Conservation (phyloP, 2,113 vertebrate genomes). For the Arizona elegans region DNA sequence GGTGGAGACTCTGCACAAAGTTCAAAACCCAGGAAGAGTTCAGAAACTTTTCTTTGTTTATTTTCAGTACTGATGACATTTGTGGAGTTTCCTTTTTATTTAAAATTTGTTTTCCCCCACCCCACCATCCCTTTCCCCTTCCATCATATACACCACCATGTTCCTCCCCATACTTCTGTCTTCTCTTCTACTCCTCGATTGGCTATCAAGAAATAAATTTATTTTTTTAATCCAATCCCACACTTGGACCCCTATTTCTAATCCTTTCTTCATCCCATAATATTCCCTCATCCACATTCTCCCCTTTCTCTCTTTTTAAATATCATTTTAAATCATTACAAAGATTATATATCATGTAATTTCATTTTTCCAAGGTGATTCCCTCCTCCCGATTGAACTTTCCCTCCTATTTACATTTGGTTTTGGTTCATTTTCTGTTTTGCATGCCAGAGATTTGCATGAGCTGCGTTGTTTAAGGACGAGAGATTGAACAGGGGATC, state of each 20-base stretch:
- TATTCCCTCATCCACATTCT: conserved; percentile 12
- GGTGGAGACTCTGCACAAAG: conserved; percentile 88
- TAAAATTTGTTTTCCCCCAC: conserved; percentile 53
- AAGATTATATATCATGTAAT: background rate
- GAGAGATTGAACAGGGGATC: conserved; percentile 69
- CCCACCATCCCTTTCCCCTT: conserved; percentile 61
- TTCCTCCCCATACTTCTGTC: conserved; percentile 53
- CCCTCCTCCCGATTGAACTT: conserved; percentile 17
- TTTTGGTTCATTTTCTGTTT: conserved; percentile 74
- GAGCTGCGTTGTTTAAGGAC: conserved; percentile 96
- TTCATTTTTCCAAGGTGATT: conserved; percentile 13
- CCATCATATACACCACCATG: conserved; percentile 67
- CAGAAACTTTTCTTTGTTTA: conserved; percentile 78
- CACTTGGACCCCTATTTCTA: conserved; percentile 30
- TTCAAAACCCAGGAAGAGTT: conserved; percentile 84
- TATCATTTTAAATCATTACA: conserved; percentile 24
- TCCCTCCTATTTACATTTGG: conserved; percentile 54
- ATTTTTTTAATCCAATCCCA: conserved; percentile 19
- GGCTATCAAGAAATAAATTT: conserved; percentile 27
- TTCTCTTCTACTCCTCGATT: conserved; percentile 49
- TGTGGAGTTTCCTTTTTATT: conserved; percentile 85
- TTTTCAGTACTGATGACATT: conserved; percentile 95
- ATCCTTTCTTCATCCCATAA: background rate
- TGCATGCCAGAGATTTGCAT: conserved; percentile 99
- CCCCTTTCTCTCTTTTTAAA: conserved; percentile 16